These are phyloP conservation scores for Halocaridina rubra DNA, from an alignment of 2,888 invertebrate species.

Conservation along the genomic window DNA sequence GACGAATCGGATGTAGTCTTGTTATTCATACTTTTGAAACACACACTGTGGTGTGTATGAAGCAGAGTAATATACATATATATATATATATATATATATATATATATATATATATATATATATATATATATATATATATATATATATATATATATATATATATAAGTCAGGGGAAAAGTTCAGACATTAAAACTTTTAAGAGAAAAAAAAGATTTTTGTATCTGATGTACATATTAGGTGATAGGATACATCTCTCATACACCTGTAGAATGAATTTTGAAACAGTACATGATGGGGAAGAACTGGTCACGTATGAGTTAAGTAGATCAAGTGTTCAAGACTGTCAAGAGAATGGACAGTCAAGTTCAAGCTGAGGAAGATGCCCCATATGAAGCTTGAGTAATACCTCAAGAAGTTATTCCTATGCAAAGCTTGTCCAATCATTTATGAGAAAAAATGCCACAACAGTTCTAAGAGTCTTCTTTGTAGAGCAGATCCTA, in stretches of 20 bases:
- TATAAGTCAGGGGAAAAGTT: neutral
- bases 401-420: no score
- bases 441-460: no score
- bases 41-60: no score
- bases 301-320: neutral
- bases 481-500: no score
- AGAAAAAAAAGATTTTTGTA: neutral
- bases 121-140: slow-evolving; percentile 33
- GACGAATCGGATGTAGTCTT: no score
- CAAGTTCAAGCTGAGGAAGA: no score
- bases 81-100: no score
- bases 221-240: neutral
- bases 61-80: no score
- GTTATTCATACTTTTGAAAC: no score
- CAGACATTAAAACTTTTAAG: neutral
- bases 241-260: neutral
- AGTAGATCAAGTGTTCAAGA: neutral
- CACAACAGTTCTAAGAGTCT: no score
- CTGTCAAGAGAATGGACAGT: neutral
- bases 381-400: no score
- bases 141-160: slow-evolving; percentile 32
- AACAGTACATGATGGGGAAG: neutral
- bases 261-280: neutral
- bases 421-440: no score
- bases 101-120: slow-evolving; percentile 31